Evolutionary conservation across 2,113 vertebrate genomes (phyloP).

Genomic region (Chaenocephalus aceratus): DNA sequence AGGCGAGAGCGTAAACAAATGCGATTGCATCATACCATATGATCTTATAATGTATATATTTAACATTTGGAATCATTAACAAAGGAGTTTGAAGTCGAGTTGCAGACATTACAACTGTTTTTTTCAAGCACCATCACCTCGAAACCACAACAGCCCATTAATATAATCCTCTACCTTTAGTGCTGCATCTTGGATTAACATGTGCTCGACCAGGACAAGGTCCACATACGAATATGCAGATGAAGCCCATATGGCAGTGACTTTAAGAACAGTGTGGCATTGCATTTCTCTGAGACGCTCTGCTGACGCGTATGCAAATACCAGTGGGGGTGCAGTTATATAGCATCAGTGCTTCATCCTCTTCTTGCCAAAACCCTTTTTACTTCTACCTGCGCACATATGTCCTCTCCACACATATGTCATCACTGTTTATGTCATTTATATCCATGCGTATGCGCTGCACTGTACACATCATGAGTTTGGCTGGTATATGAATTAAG

Average conservation of each 20-base stretch:
- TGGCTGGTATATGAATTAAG: slow-evolving; percentile 1
- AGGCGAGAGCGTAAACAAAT: too few species aligned
- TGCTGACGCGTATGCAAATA: slow-evolving; percentile 22
- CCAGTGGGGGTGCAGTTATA: slow-evolving; percentile 61
- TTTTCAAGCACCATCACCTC: too few species aligned
- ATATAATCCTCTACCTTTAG: not conserved
- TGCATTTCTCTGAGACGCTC: not conserved
- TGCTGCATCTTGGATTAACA: not conserved
- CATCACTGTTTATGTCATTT: slow-evolving; percentile 50
- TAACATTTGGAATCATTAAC: too few species aligned
- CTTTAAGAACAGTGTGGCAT: not conserved
- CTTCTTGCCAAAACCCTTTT: too few species aligned
- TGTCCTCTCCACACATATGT: slow-evolving; percentile 45
- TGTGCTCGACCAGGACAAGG: not conserved
- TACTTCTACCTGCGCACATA: slow-evolving; percentile 38
- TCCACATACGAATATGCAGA: too few species aligned
- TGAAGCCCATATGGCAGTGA: not conserved
- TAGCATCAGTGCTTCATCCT: slow-evolving; percentile 60
- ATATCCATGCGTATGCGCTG: slow-evolving; percentile 5
- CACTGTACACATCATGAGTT: not conserved
- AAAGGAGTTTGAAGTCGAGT: too few species aligned
- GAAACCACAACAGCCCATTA: not conserved
- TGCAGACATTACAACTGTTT: too few species aligned
- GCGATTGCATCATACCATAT: too few species aligned
- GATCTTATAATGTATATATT: too few species aligned